Base-by-base conservation (phyloP, 2,888 invertebrate genomes). In the Drosophila prostipennis region DNA sequence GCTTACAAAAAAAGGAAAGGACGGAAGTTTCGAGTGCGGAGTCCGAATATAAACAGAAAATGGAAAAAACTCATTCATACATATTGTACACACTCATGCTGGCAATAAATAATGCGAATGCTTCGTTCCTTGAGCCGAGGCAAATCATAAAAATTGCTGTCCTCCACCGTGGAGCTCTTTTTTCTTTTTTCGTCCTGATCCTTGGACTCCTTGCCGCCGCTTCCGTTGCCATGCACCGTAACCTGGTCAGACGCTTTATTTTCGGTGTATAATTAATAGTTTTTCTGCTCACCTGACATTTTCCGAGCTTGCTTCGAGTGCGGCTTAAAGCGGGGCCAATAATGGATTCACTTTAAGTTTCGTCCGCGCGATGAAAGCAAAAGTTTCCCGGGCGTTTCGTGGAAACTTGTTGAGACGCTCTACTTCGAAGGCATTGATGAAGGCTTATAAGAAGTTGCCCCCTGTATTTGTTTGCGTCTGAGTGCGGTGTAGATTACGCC, bases 261-360 rank as follows among this genome's bases (percentile, higher is more conserved):
- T 84, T 61, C 49, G 59, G 77, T 75, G 67, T 84, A 87, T 80
- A 82, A 82, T 87, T 87, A 87, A 82, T 82, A 87, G 82, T 77
- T 84, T 74, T 73, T 64, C 69, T 61, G 54, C 72, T 57, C 43
- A 78, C 76, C 87, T 80, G 82, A 60, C 72, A 72, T 72, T 74
- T 55, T 43, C 42, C 54, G 19, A 51, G 57, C 52, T n/a, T 37
- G 42, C 58, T 68, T 39, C 48, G 60, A 36, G 42, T 43, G 54
- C 23, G 51, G 6, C 65, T 72, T 72, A 54, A 67, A 67, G 61
- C 39, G 45, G 48, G 71, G 53, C 67, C 65, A 71, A 78, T 76
- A 80, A 80, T 70, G 63, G 77, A 65, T 74, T 61, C 84, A 63
- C 84, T 84, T 82, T 77, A 87, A 87, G 74, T 80, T 84, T 63